Percentiles rank a stretch among this genome's conserved stretches.
Conservation (phyloP, 92 coral and sea anemone species). For the Epizoanthus scotinus region DNA sequence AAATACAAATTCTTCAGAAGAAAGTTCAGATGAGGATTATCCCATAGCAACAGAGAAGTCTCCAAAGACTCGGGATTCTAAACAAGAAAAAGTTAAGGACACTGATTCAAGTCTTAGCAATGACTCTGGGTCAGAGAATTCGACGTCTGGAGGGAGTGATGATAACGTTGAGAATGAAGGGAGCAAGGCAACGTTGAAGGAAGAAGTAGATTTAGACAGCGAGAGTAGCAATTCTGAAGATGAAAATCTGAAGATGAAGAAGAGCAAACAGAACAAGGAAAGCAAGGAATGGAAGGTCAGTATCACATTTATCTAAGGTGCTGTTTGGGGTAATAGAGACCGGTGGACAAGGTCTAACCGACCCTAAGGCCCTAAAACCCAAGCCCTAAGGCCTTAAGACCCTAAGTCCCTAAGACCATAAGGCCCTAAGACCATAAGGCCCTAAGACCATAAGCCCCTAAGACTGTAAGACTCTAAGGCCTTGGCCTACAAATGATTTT, state of each 20-base stretch:
- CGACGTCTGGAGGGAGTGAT: neutral
- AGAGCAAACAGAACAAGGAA: slow-evolving; percentile 19
- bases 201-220: neutral
- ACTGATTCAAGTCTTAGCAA: slow-evolving; percentile 4
- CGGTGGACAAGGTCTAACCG: too few relatives aligned
- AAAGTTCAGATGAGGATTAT: slow-evolving; percentile 12
- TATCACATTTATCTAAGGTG: neutral
- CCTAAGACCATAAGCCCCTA: too few relatives aligned
- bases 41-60: neutral
- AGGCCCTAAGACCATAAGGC: too few relatives aligned
- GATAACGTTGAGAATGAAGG: slow-evolving; percentile 25
- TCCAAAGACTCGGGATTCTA: neutral
- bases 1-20: neutral
- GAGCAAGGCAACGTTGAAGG: neutral
- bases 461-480: too few relatives aligned
- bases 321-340: too few relatives aligned
- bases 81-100: neutral
- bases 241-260: slow-evolving; percentile 16
- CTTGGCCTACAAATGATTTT: too few relatives aligned
- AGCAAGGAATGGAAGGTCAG: slow-evolving; percentile 21
- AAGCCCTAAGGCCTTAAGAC: too few relatives aligned
- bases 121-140: slow-evolving; percentile 16
- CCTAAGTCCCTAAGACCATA: too few relatives aligned
- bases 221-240: slow-evolving; percentile 22
- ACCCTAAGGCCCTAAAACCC: too few relatives aligned